Conservation (phyloP, 1,140 invertebrate genomes). For the Drosophila mauritiana region DNA sequence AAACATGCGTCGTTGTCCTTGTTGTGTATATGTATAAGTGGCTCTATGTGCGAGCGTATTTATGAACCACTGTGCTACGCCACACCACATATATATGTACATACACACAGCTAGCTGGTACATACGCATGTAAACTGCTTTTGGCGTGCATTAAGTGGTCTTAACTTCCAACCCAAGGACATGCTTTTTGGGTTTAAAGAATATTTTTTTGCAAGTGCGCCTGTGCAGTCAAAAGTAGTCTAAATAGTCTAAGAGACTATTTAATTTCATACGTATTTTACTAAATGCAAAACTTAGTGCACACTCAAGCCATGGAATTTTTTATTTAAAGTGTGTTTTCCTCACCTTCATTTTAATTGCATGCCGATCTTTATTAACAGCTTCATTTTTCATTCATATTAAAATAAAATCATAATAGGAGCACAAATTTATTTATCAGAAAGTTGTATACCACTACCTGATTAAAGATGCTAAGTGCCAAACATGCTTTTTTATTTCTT, state of each 20-base stretch:
- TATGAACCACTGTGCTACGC: conserved; percentile 55
- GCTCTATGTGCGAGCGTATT: conserved; percentile 56
- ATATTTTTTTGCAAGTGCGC: conserved; percentile 45
- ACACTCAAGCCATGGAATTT: too few species aligned
- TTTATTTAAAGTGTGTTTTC: neutral
- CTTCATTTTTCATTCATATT: too few species aligned
- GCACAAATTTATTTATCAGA: too few species aligned
- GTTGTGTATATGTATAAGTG: conserved; percentile 21
- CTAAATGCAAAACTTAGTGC: conserved; percentile 1
- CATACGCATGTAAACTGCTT: conserved; percentile 62
- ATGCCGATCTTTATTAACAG: too few species aligned
- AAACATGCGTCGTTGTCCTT: conserved; percentile 72
- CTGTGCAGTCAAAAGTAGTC: conserved; percentile 58
- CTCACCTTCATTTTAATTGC: too few species aligned
- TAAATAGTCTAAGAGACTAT: conserved; percentile 51
- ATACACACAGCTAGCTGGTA: conserved; percentile 17
- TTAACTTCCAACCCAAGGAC: conserved; percentile 74
- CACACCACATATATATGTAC: neutral
- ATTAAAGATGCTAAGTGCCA: too few species aligned
- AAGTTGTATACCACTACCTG: too few species aligned
- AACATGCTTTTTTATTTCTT: neutral
- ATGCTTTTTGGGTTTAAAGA: conserved; percentile 75
- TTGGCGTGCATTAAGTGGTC: conserved; percentile 81
- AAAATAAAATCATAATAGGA: too few species aligned
- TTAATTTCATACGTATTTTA: conserved; percentile 37